These are phyloP conservation scores for Halisarca cf. caerulea DNA, from an alignment of 37 sponge, comb jelly and placozoan species.

Conservation along the genomic window DNA sequence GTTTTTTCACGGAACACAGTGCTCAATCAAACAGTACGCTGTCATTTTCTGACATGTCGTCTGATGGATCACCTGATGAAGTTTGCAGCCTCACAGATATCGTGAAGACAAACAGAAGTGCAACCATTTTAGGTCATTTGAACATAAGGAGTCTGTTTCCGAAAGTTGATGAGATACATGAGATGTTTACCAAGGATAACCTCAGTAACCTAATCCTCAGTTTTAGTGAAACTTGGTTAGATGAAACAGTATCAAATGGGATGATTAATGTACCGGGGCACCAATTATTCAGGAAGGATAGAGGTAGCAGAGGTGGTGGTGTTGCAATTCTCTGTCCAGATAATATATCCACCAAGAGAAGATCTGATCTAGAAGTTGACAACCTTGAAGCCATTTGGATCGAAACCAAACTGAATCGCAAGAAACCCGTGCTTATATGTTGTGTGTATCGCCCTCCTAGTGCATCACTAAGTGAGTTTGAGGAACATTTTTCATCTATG, in stretches of 20 bases:
- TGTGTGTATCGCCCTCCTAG: not conserved
- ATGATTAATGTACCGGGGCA: not conserved
- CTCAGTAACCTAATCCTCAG: not conserved
- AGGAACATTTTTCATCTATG: not conserved
- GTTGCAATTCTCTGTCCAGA: not conserved
- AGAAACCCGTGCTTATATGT: not conserved
- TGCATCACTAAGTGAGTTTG: not conserved
- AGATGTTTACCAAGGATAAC: not conserved
- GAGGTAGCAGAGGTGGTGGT: not conserved
- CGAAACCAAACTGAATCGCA: not conserved
- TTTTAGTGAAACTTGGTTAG: not conserved
- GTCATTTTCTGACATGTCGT: not conserved
- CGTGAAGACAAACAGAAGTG: not conserved
- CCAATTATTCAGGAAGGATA: not conserved
- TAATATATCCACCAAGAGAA: not conserved
- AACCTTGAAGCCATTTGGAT: not conserved
- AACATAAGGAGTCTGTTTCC: not conserved
- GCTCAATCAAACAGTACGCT: no score
- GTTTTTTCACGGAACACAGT: no score
- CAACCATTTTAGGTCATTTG: not conserved
- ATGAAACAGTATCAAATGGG: not conserved
- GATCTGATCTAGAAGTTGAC: not conserved
- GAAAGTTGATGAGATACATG: not conserved
- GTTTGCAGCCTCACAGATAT: not conserved
- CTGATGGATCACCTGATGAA: not conserved